Base-by-base conservation (phyloP, 1,140 invertebrate species). In the Pygmarrhopalites habei region DNA sequence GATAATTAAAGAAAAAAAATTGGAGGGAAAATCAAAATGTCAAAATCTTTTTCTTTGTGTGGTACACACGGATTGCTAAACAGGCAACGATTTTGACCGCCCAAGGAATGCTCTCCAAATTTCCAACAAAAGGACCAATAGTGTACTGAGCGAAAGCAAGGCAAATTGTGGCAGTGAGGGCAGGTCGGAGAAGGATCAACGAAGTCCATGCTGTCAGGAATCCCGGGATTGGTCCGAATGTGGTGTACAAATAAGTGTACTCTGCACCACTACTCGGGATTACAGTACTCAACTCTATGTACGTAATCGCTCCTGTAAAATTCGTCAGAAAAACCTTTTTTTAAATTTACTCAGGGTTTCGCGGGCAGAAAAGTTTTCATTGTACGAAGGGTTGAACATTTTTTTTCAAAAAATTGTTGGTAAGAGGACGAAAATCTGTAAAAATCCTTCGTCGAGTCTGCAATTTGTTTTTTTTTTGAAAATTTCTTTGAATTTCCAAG, bases 181-280 rank as follows among this genome's bases (percentile, higher is more conserved):
- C 61, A 17, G 70, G 67, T 59, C 71, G 68, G 14, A 70, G 26
- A 12, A 67, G 21, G 21, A 47, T 35, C 0, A 46, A 41, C 15
- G 52, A 53, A 2, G 90, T 83, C 87, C 87, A 90, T 1, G 85
- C 82, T 71, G 85, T 89, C 28, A 86, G 79, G 73, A 90, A 92
- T 1, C 86, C 84, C 0, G 88, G 87, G 15, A 90, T 71, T 1
- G 82, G 82, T 2, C 87, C 87, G 76, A 87, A 90, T 1, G 87
- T 85, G 72, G 85, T 41, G 5, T 12, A 41, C 68, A 88, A 86
- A 73, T 90, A 91, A 0, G 85, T 81, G 74, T 90, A 90, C 75
- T 91, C 89, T 0, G 85, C 88, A 2, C 89, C 89, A 1, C 90
- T 92, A 72, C 86, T 80, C 1, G 86, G 84, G 1, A 92, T 82